Percentiles rank a stretch among this genome's conserved stretches.
These are phyloP conservation scores for Hirudo medicinalis DNA, from an alignment of 1,140 invertebrate species.

Conservation along the genomic window DNA sequence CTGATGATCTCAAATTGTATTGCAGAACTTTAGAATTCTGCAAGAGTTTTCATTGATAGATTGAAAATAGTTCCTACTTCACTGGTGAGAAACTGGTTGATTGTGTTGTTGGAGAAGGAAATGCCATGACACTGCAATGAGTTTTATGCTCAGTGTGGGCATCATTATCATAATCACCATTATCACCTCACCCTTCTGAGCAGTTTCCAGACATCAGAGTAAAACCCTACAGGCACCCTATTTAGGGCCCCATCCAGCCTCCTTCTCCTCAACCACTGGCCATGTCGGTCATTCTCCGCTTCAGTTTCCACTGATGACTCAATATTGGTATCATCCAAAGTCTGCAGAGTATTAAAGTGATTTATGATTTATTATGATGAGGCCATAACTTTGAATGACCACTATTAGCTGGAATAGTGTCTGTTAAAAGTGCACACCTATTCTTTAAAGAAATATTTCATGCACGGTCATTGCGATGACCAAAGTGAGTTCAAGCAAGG, in stretches of 20 bases:
- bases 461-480: no score
- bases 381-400: no score
- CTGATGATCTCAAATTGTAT: no score
- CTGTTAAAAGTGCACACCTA: no score
- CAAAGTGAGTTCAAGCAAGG: no score
- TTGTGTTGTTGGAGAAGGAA: conserved; percentile 71
- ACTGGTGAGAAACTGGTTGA: conserved; percentile 77
- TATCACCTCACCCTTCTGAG: conserved; percentile 58
- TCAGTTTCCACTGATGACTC: conserved; percentile 21
- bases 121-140: conserved; percentile 70
- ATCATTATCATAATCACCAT: background rate
- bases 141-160: background rate
- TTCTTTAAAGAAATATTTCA: no score
- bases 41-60: background rate
- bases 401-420: no score
- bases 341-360: background rate
- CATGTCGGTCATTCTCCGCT: conserved; percentile 63
- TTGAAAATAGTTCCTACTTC: conserved; percentile 47
- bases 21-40: background rate
- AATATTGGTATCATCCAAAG: conserved; percentile 12
- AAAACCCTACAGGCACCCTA: conserved; percentile 88
- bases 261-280: conserved; percentile 86
- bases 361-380: no score
- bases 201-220: conserved; percentile 80
- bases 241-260: conserved; percentile 91